Evolutionary conservation across 2,888 invertebrate genomes (phyloP).

Genomic region (Drepanosiphum platanoidis): DNA sequence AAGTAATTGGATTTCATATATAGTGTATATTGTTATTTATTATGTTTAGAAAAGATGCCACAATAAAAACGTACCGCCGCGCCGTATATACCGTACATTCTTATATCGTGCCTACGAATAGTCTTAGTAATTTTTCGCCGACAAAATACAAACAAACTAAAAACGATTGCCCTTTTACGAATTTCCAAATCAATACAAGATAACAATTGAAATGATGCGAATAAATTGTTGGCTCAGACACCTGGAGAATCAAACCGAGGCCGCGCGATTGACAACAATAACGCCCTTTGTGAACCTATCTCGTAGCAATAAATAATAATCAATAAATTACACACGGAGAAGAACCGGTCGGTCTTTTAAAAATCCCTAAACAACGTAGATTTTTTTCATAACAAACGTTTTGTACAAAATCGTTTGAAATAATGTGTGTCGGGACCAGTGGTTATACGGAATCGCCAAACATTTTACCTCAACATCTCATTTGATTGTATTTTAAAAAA

Average conservation of each 20-base stretch:
- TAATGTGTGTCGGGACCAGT: too few relatives aligned
- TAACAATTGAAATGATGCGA: neutral
- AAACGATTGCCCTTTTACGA: slow-evolving; percentile 5
- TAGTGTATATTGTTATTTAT: too few relatives aligned
- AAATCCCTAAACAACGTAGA: neutral
- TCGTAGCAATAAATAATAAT: neutral
- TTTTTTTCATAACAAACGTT: neutral
- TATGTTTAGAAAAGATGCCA: too few relatives aligned
- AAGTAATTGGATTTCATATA: too few relatives aligned
- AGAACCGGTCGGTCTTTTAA: neutral
- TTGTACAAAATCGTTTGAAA: neutral
- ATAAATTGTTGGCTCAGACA: neutral
- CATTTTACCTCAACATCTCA: too few relatives aligned
- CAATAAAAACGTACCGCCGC: too few relatives aligned
- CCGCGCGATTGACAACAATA: slow-evolving; percentile 7
- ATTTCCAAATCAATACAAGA: slow-evolving; percentile 8
- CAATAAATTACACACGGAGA: slow-evolving; percentile 22
- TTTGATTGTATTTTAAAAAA: too few relatives aligned
- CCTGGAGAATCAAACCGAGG: neutral
- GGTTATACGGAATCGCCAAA: too few relatives aligned
- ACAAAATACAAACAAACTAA: neutral
- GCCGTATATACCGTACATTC: too few relatives aligned
- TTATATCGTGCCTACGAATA: too few relatives aligned
- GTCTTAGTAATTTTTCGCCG: neutral
- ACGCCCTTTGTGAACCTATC: neutral